Conservation (phyloP, 2,888 invertebrate species). For the Stenodema calcarata region DNA sequence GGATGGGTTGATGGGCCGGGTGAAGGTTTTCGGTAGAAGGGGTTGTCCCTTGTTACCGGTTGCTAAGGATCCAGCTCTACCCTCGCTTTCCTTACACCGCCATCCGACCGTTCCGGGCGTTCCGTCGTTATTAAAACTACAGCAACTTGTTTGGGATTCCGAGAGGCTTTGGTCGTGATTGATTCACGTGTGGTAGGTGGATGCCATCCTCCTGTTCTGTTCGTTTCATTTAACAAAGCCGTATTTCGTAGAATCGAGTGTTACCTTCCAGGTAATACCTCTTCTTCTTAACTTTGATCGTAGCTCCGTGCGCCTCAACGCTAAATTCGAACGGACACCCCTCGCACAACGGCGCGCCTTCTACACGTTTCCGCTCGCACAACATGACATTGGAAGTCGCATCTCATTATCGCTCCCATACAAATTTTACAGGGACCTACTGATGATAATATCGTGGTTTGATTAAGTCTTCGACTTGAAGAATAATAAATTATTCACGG, state of each 20-base stretch:
- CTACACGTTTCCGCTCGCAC: neutral
- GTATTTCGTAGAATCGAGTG: neutral
- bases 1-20: neutral
- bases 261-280: neutral
- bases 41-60: conserved; percentile 40
- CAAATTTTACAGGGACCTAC: neutral
- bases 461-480: too few species aligned
- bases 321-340: neutral
- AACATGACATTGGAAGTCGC: neutral
- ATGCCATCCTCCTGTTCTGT: neutral
- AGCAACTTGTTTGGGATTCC: conserved; percentile 40
- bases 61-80: conserved; percentile 24
- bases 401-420: neutral
- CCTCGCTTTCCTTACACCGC: neutral
- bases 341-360: neutral
- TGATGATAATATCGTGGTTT: too few species aligned
- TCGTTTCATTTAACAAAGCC: conserved; percentile 16
- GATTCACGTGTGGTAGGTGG: conserved; percentile 7
- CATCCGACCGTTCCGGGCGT: neutral
- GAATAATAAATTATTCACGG: too few species aligned
- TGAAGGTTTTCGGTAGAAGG: conserved; percentile 3
- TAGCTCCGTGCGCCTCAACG: neutral
- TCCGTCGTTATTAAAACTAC: conserved; percentile 44
- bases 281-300: neutral
- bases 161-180: conserved; percentile 40